phyloP scores from a whole-genome alignment of 2,888 invertebrate species.

The Drosophila macrothrix region DNA sequence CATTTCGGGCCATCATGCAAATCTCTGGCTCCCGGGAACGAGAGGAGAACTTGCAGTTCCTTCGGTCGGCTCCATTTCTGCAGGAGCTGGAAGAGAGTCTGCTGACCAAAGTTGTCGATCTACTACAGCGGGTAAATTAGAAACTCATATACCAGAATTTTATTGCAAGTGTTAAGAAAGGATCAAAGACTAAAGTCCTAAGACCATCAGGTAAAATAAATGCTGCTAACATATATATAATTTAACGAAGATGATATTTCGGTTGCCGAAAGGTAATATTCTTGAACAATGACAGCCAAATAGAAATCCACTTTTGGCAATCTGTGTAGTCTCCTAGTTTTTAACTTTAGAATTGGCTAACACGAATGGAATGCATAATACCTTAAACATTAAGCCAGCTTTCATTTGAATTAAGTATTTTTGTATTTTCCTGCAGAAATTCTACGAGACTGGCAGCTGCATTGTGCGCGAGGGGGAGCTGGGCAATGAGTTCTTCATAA shows the following conservation, averaged over 20 bases:
- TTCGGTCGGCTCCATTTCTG: slow-evolving; percentile 92
- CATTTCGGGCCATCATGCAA: slow-evolving; percentile 96
- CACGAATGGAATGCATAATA: neutral
- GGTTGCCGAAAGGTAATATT: neutral
- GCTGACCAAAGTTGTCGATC: slow-evolving; percentile 93
- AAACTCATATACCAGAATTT: neutral
- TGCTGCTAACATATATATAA: neutral
- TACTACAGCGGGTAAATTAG: slow-evolving; percentile 90
- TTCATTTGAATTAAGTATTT: neutral
- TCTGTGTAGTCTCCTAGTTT: neutral
- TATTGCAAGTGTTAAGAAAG: neutral
- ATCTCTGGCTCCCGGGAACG: slow-evolving; percentile 93
- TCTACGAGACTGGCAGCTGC: slow-evolving; percentile 91
- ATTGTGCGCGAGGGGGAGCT: slow-evolving; percentile 94
- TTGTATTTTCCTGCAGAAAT: slow-evolving; percentile 87
- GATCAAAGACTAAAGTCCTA: neutral
- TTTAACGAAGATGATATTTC: neutral
- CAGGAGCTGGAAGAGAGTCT: slow-evolving; percentile 90
- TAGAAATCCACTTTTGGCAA: neutral
- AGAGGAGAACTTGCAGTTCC: slow-evolving; percentile 93
- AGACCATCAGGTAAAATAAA: neutral
- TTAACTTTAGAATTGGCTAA: neutral
- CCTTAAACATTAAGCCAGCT: neutral
- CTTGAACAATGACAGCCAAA: neutral
- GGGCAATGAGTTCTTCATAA: slow-evolving; percentile 96